phyloP scores from a whole-genome alignment of 2,797 vertebrate species.

The Sebastes jordani region DNA sequence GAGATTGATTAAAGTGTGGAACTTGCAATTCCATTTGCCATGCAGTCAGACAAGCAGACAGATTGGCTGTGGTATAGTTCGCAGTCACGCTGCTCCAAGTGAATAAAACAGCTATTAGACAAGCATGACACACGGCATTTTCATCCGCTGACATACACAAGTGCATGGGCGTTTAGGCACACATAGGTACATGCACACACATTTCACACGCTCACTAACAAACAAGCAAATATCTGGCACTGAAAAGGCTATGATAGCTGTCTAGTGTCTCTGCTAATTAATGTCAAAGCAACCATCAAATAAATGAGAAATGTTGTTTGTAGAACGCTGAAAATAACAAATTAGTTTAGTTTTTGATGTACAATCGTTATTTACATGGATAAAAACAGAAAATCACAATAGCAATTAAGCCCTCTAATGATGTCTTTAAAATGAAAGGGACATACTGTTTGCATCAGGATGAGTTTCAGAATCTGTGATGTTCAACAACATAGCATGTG shows the following conservation, averaged over 20 bases:
- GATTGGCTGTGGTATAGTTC: constrained; percentile 54
- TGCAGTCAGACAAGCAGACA: constrained; percentile 54
- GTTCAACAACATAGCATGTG: neutral
- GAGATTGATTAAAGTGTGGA: constrained; percentile 71
- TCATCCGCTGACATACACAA: constrained; percentile 35
- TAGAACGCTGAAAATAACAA: constrained; percentile 42
- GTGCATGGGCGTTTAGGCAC: neutral
- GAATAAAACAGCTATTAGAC: constrained; percentile 64
- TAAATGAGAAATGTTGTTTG: constrained; percentile 43
- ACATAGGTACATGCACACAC: neutral
- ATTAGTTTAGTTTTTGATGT: constrained; percentile 43
- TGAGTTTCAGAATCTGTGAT: neutral
- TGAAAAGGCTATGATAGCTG: constrained; percentile 8
- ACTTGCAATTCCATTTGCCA: constrained; percentile 57
- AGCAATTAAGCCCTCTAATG: constrained; percentile 25
- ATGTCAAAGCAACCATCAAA: constrained; percentile 39
- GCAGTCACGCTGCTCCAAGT: constrained; percentile 50
- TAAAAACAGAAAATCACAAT: constrained; percentile 17
- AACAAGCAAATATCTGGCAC: constrained; percentile 4
- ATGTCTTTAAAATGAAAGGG: constrained; percentile 26
- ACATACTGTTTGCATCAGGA: neutral
- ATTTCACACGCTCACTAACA: neutral
- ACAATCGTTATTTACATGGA: constrained; percentile 24
- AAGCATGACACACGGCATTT: constrained; percentile 40
- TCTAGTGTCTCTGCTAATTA: constrained; percentile 51